Evolutionary conservation across 2,113 vertebrate genomes (phyloP).

Genomic region (Acrocephalus kingi): DNA sequence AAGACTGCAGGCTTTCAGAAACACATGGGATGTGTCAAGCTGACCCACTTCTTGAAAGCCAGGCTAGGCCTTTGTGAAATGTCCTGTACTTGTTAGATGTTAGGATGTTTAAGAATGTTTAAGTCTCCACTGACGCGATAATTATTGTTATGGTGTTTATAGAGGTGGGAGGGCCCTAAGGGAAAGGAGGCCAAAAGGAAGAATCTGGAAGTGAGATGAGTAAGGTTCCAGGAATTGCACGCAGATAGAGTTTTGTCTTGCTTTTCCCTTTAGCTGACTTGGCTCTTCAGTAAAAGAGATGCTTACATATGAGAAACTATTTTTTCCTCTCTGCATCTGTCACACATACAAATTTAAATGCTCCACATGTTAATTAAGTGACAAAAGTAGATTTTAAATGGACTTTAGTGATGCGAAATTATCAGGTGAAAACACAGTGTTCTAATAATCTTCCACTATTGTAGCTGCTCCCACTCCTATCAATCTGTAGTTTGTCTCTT

Average conservation of each 20-base stretch:
- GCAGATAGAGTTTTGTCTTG: background rate
- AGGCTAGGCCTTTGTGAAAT: constrained; percentile 36
- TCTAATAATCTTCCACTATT: background rate
- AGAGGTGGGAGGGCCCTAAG: constrained; percentile 51
- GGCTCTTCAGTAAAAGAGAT: constrained; percentile 13
- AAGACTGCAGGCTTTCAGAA: constrained; percentile 37
- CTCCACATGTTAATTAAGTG: background rate
- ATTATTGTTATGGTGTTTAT: constrained; percentile 57
- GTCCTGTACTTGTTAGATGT: constrained; percentile 38
- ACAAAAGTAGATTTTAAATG: background rate
- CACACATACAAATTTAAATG: background rate
- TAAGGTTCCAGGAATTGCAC: constrained; percentile 27
- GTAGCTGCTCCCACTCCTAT: background rate
- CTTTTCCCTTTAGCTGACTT: constrained; percentile 24
- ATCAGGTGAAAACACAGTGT: background rate
- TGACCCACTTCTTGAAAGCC: constrained; percentile 64
- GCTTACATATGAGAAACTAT: background rate
- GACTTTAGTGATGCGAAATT: background rate
- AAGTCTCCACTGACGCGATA: constrained; percentile 20
- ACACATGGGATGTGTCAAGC: constrained; percentile 54
- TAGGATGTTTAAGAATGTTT: constrained; percentile 50
- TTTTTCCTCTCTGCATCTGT: background rate
- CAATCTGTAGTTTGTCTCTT: background rate
- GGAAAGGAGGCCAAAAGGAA: constrained; percentile 51
- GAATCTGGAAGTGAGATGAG: constrained; percentile 57